A percentile compares a stretch with the other conserved stretches of the same genome.
Evolutionary conservation across 2,113 vertebrate species (phyloP).

Genomic region (Callospermophilus lateralis): DNA sequence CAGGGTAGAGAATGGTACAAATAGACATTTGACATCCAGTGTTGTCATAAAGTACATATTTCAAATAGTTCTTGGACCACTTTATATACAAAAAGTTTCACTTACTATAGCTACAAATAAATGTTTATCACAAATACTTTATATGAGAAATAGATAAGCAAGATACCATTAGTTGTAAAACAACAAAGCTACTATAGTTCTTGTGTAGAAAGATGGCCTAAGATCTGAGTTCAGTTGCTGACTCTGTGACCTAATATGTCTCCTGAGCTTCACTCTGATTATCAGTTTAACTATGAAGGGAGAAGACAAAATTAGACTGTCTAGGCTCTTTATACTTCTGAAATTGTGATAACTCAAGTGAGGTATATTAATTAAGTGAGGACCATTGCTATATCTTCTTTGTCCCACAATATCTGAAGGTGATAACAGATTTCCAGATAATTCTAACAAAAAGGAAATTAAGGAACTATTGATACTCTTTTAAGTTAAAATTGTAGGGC

Average conservation of each 20-base stretch:
- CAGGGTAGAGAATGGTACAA: background rate
- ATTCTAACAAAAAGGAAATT: constrained; percentile 15
- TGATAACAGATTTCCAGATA: constrained; percentile 38
- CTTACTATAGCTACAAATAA: constrained; percentile 22
- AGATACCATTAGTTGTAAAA: background rate
- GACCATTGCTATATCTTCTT: background rate
- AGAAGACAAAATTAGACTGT: background rate
- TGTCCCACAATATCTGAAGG: background rate
- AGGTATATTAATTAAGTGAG: background rate
- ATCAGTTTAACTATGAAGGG: background rate
- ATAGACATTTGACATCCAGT: constrained; percentile 11
- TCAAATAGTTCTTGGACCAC: constrained; percentile 61
- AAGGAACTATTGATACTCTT: background rate
- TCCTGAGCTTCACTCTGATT: background rate
- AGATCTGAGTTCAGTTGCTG: background rate
- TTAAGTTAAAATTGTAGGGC: background rate
- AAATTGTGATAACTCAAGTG: background rate
- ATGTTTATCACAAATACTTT: background rate
- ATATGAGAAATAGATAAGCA: background rate
- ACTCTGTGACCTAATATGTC: background rate
- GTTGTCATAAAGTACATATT: constrained; percentile 50
- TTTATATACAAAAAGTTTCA: constrained; percentile 27
- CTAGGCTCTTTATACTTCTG: background rate
- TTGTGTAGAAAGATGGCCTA: background rate
- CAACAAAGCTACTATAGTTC: background rate